Conservation (phyloP, 2,797 vertebrate species). For the Iguana delicatissima region DNA sequence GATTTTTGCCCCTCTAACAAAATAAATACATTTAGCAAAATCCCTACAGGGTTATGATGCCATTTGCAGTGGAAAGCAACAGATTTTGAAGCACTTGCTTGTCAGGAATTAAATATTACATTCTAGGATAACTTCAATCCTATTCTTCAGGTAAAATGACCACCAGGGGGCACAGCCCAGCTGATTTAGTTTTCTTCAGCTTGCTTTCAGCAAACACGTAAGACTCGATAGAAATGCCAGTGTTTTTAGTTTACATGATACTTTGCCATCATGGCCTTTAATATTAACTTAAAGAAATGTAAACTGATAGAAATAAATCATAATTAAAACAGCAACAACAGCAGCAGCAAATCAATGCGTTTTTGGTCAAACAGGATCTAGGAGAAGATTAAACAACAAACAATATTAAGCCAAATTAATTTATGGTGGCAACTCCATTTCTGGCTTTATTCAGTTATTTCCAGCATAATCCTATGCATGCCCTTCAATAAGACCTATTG, state of each 20-base stretch:
- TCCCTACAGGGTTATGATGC: background rate
- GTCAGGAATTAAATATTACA: background rate
- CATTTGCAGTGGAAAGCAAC: background rate
- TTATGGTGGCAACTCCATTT: background rate
- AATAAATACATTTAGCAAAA: background rate
- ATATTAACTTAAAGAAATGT: background rate
- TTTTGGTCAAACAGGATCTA: background rate
- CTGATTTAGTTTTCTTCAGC: background rate
- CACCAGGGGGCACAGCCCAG: conserved; percentile 56
- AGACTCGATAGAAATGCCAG: background rate
- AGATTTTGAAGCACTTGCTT: background rate
- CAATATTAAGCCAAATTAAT: background rate
- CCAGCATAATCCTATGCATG: background rate
- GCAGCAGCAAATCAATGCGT: background rate
- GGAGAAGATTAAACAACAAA: background rate
- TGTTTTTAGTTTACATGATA: background rate
- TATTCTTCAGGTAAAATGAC: background rate
- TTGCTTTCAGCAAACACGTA: fast-evolving
- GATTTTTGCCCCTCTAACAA: background rate
- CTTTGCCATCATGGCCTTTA: background rate
- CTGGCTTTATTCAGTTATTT: background rate
- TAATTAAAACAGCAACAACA: background rate
- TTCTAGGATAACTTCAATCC: background rate
- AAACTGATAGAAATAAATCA: background rate
- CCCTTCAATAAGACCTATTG: too few species aligned